Evolutionary conservation across 2,888 invertebrate genomes (phyloP).

Genomic region (Watsonalla binaria): DNA sequence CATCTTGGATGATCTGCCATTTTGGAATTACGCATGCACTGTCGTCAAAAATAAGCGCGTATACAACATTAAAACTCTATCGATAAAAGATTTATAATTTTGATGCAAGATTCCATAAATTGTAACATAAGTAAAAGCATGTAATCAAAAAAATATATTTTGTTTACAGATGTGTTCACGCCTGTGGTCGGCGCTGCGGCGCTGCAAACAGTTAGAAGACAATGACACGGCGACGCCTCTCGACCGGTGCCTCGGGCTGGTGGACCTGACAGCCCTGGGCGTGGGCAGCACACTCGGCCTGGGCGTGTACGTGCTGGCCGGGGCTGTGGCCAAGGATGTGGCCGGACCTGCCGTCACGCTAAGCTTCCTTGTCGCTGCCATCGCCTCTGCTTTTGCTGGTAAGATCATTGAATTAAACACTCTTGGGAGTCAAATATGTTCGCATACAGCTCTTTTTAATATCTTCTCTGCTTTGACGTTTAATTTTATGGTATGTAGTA

Average conservation of each 20-base stretch:
- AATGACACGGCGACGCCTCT: slow-evolving; percentile 61
- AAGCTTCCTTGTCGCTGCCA: slow-evolving; percentile 93
- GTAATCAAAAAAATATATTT: background rate
- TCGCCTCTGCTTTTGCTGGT: slow-evolving; percentile 96
- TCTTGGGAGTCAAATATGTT: slow-evolving; percentile 2
- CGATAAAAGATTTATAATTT: too few species aligned
- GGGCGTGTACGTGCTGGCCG: slow-evolving; percentile 96
- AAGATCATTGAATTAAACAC: slow-evolving; percentile 26
- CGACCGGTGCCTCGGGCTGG: slow-evolving; percentile 84
- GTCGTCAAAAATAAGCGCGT: too few species aligned
- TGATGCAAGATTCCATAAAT: background rate
- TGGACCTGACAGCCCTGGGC: slow-evolving; percentile 92
- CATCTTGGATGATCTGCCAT: too few species aligned
- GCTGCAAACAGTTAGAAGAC: slow-evolving; percentile 70
- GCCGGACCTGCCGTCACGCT: slow-evolving; percentile 95
- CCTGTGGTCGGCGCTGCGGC: slow-evolving; percentile 51
- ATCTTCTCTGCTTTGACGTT: background rate
- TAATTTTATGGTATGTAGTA: too few species aligned
- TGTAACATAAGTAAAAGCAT: background rate
- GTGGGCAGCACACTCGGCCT: slow-evolving; percentile 94
- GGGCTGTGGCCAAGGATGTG: slow-evolving; percentile 89
- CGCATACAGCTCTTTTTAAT: background rate
- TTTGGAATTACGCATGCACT: too few species aligned
- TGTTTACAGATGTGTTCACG: slow-evolving; percentile 55
- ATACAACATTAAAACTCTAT: too few species aligned